Conservation (phyloP, 2,797 vertebrate genomes). For the Paedocypris micromegethes region DNA sequence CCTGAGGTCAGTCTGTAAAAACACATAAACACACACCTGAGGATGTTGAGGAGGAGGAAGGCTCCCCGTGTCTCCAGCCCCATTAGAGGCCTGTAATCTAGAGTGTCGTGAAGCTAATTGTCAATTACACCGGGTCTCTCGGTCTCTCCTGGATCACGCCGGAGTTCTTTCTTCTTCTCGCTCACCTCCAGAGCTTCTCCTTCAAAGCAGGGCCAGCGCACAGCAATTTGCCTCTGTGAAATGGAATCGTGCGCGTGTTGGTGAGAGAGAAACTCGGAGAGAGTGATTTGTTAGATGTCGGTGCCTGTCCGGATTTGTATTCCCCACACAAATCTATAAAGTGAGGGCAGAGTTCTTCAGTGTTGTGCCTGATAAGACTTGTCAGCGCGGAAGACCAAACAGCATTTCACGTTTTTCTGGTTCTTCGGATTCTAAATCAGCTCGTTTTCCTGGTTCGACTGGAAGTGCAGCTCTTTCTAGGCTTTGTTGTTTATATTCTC, state of each 20-base stretch:
- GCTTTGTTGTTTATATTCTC: no score
- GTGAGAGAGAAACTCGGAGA: constrained; percentile 24
- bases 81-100: constrained; percentile 87
- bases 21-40: constrained; percentile 4
- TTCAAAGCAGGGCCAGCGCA: constrained; percentile 41
- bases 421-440: no score
- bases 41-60: constrained; percentile 51
- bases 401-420: background rate
- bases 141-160: constrained; percentile 32
- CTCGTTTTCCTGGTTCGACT: no score
- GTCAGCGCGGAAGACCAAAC: constrained; percentile 11
- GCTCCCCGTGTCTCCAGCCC: constrained; percentile 67
- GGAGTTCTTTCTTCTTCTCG: background rate
- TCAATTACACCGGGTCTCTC: constrained; percentile 72
- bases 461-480: no score
- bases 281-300: constrained; percentile 16
- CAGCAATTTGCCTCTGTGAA: constrained; percentile 38
- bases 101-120: constrained; percentile 87
- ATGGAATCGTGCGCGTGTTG: constrained; percentile 39
- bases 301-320: constrained; percentile 20
- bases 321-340: constrained; percentile 16
- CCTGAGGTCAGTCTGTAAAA: constrained; percentile 1
- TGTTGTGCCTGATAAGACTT: constrained; percentile 28
- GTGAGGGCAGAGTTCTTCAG: constrained; percentile 16
- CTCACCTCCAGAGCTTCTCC: constrained; percentile 29